Evolutionary conservation across 2,113 vertebrate genomes (phyloP), one percentile per base, ranked within the genome.

Genomic region (Chlorodrepanis virens): DNA sequence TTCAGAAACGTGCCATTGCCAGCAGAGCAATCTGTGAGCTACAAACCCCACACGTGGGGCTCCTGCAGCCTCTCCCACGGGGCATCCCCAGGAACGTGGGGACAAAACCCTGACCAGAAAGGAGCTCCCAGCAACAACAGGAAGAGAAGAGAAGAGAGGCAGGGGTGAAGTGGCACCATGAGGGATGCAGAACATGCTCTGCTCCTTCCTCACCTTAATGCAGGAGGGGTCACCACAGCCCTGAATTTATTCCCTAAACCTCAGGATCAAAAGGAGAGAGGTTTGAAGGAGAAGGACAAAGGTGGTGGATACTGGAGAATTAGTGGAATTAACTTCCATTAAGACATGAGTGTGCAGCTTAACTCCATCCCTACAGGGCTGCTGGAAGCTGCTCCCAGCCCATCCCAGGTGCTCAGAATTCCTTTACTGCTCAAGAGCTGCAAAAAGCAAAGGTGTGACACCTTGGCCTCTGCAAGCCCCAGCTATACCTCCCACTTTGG

Each of bases 1-100:
- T 75, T 93, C 71, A 85, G 6, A 90, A 96, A 95, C 44, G 68
- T 89, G 94, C 81, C 93, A 2, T 11, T 18, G 40, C 86, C 85
- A 96, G 96, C 85, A 79, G 71, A 96, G 90, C 37, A 1, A 69
- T n/a, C 35, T 14, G 2, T 19, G 18, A 78, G 76, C 61, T 71
- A 17, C 94, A 16, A 71, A 44, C 74, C 68, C 24, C 14, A 3
- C 60, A 45, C 35, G 13, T 22, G 64, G 71, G 85, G 83, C 54
- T 35, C 81, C 71, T 49, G 63, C 87, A 83, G 54, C 63, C 79
- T 40, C 61, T 25, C 17, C 70, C 13, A 31, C 1, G 0, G 29
- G 72, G 71, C 71, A 54, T 49, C 49, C 70, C 63, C 65, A 13
- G 72, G 17, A 47, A 31, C 0, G 10, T 1, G 8, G 83, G 31